Conservation (phyloP, 2,888 invertebrate species). For the Gandaritis pyraliata region DNA sequence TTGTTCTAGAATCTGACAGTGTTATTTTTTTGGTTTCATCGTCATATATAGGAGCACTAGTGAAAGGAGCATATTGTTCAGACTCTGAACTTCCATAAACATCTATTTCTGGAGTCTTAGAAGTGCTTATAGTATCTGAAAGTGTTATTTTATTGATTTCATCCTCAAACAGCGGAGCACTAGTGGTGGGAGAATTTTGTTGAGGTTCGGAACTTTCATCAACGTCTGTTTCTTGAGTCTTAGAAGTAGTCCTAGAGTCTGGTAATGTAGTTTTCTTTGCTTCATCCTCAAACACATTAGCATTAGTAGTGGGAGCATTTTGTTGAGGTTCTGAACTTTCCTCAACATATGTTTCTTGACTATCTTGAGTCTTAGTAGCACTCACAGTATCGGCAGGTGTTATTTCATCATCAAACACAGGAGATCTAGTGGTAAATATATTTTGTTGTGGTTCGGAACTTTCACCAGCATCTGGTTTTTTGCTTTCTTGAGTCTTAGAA, state of each 20-base stretch:
- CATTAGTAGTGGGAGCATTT: slow-evolving; percentile 10
- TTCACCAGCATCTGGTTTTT: slow-evolving; percentile 13
- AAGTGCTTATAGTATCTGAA: background rate
- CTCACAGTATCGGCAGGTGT: slow-evolving; percentile 5
- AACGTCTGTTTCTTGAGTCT: slow-evolving; percentile 6
- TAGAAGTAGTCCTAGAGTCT: slow-evolving; percentile 7
- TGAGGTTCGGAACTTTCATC: slow-evolving; percentile 18
- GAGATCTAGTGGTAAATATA: slow-evolving; percentile 14
- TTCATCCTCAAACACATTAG: slow-evolving; percentile 18
- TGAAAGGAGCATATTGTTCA: slow-evolving; percentile 3
- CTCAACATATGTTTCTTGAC: slow-evolving; percentile 1
- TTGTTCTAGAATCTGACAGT: background rate
- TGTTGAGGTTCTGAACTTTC: slow-evolving; percentile 14
- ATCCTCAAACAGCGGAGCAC: slow-evolving; percentile 13
- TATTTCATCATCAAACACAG: slow-evolving; percentile 20
- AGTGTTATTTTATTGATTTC: slow-evolving; percentile 12
- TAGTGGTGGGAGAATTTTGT: slow-evolving; percentile 19
- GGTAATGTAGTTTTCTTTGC: slow-evolving; percentile 14
- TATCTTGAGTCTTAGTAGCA: slow-evolving; percentile 12
- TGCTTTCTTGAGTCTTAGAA: slow-evolving; percentile 8
- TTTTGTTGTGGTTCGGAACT: slow-evolving; percentile 18
- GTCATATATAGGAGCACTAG: slow-evolving; percentile 16
- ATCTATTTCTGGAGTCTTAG: background rate
- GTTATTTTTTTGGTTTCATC: slow-evolving; percentile 42
- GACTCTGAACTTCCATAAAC: slow-evolving; percentile 5